Evolutionary conservation across 1,140 invertebrate genomes (phyloP), one percentile per base, ranked within the genome.

Genomic region (Myzus persicae): DNA sequence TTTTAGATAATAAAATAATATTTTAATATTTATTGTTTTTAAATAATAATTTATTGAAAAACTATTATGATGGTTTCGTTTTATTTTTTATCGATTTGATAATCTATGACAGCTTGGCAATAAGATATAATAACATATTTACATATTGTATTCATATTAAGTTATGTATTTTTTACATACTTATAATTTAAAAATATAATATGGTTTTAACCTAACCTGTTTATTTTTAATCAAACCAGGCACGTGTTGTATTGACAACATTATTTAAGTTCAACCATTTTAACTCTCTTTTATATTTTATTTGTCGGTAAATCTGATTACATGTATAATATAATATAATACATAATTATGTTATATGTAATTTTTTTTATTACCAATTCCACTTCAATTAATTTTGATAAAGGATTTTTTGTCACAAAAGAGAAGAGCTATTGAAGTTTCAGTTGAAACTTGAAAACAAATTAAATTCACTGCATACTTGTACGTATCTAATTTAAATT

Each of bases 331-430:
- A 36, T 82, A 82, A 38, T 82, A 82, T 18, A 67, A 14, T 67
- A 67, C 59, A 76, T 67, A 67, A 67, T 76, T 76, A 36, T 76
- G 31, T 67, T 67, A 67, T 67, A n/a, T 18, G 59, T 76, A n/a
- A 76, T 76, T 76, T n/a, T n/a, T 76, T 76, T 76, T 76, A 76
- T 76, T 76, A 76, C 59, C n/a, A 40, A 82, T 82, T 82, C 81
- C 38, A 82, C 81, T 82, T 40, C 38, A 84, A 84, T 84, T 84
- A 84, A 44, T 85, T 85, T 44, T 24, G 26, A 85, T 85, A 44
- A 85, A 26, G 84, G 9, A 85, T 85, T 44, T 85, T 84, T 85
- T 1, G 40, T 14, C 26, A 85, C 40, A 44, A 85, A 44, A 44
- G 40, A 44, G 22, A 85, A 42, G 24, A 14, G 40, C 26, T 85